Conservation (phyloP, 2,797 vertebrate genomes). For the Ciconia nigra region DNA sequence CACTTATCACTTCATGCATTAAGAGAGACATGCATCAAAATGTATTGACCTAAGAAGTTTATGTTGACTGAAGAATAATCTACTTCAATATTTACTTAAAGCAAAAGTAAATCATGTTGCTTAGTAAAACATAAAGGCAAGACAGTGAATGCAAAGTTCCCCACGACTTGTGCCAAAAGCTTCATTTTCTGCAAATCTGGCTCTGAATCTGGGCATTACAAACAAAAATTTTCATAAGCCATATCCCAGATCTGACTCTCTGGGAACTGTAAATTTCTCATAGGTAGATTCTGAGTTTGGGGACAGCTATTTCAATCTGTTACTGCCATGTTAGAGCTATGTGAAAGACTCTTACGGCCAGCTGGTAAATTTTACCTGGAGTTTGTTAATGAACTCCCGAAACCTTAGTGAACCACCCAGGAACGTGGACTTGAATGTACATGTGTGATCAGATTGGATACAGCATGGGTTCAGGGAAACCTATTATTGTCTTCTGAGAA, state of each 20-base stretch:
- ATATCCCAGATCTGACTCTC: not conserved
- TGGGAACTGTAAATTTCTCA: not conserved
- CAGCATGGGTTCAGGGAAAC: not conserved
- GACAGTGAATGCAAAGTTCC: not conserved
- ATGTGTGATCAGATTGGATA: not conserved
- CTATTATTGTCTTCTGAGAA: slow-evolving; percentile 18
- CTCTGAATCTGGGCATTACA: not conserved
- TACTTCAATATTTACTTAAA: not conserved
- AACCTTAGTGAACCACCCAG: not conserved
- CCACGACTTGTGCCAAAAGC: not conserved
- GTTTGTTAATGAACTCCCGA: not conserved
- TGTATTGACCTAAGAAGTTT: not conserved
- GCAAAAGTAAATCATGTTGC: not conserved
- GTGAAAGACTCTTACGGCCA: not conserved
- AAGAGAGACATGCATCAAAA: not conserved
- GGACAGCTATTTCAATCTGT: not conserved
- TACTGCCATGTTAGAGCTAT: not conserved
- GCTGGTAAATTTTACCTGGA: not conserved
- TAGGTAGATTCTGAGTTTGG: not conserved
- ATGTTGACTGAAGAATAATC: not conserved
- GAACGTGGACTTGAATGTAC: not conserved
- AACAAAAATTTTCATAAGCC: not conserved
- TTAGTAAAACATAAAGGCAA: not conserved
- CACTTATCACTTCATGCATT: not conserved
- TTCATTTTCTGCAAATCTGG: not conserved